Conservation (phyloP, 2,888 invertebrate genomes). For the Thyatira batis region DNA sequence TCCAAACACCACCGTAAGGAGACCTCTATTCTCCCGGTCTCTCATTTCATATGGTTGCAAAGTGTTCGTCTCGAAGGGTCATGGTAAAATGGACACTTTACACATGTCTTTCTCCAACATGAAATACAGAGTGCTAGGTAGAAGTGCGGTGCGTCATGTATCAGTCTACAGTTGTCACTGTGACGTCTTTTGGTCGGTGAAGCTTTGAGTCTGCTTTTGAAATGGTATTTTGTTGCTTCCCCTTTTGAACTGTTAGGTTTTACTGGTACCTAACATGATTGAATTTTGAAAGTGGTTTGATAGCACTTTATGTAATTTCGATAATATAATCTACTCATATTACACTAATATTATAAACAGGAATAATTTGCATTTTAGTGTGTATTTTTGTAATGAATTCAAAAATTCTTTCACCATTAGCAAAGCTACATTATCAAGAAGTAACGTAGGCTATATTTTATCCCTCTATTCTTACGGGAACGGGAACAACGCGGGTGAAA, state of each 20-base stretch:
- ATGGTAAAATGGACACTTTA: slow-evolving; percentile 54
- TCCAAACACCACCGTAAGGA: slow-evolving; percentile 42
- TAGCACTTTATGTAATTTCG: too few species aligned
- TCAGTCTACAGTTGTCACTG: slow-evolving; percentile 56
- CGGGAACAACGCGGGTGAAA: too few species aligned
- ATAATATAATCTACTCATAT: too few species aligned
- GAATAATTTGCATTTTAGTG: too few species aligned
- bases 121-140: slow-evolving; percentile 63
- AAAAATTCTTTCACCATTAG: too few species aligned
- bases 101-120: slow-evolving; percentile 57
- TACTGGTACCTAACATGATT: background rate
- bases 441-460: too few species aligned
- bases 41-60: slow-evolving; percentile 21
- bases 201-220: slow-evolving; percentile 1
- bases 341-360: too few species aligned
- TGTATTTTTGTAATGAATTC: too few species aligned
- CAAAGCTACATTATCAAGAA: too few species aligned
- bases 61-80: slow-evolving; percentile 32
- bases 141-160: slow-evolving; percentile 52
- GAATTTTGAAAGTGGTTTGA: too few species aligned
- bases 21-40: slow-evolving; percentile 34
- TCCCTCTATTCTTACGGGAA: too few species aligned
- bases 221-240: background rate
- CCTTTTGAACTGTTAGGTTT: background rate
- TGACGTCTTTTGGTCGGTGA: slow-evolving; percentile 53